A percentile compares a stretch with the other conserved stretches of the same genome.
These are phyloP conservation scores for Falco novaeseelandiae DNA, from an alignment of 2,797 vertebrate genomes.

Conservation along the genomic window DNA sequence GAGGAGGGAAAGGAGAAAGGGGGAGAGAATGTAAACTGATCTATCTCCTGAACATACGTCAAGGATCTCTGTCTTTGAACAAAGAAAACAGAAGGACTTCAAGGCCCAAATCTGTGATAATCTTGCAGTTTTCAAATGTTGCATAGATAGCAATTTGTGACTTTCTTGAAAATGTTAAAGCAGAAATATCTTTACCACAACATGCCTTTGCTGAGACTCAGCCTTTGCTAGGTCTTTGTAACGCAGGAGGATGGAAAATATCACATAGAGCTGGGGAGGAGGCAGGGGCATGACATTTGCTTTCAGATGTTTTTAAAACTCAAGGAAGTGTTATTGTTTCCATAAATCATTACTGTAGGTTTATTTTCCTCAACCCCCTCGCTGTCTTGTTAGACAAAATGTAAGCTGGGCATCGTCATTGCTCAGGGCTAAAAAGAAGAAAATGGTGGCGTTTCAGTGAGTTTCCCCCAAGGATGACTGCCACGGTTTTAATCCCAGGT, in stretches of 20 bases:
- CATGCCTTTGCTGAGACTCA: not conserved
- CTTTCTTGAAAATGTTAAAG: not conserved
- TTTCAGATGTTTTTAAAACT: constrained; percentile 53
- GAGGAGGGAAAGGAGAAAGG: not conserved
- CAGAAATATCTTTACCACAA: not conserved
- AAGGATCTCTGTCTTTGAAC: constrained; percentile 20
- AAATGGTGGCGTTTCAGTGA: not conserved
- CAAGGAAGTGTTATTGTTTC: constrained; percentile 36
- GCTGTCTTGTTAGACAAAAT: not conserved
- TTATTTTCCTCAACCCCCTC: constrained; percentile 1
- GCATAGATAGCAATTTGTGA: not conserved
- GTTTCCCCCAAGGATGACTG: not conserved
- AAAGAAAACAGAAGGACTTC: constrained; percentile 26
- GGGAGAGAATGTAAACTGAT: not conserved
- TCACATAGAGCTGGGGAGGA: not conserved
- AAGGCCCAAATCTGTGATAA: not conserved
- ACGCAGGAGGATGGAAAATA: constrained; percentile 12
- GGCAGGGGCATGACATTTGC: constrained; percentile 12
- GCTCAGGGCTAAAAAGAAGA: not conserved
- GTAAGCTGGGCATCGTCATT: not conserved
- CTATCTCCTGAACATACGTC: not conserved
- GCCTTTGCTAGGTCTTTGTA: not conserved
- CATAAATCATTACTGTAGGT: constrained; percentile 19
- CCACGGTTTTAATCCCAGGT: not conserved
- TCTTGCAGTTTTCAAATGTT: not conserved